Evolutionary conservation across 2,888 invertebrate genomes (phyloP), one percentile per base, ranked within the genome.

Genomic region (Ophioninae sp.): DNA sequence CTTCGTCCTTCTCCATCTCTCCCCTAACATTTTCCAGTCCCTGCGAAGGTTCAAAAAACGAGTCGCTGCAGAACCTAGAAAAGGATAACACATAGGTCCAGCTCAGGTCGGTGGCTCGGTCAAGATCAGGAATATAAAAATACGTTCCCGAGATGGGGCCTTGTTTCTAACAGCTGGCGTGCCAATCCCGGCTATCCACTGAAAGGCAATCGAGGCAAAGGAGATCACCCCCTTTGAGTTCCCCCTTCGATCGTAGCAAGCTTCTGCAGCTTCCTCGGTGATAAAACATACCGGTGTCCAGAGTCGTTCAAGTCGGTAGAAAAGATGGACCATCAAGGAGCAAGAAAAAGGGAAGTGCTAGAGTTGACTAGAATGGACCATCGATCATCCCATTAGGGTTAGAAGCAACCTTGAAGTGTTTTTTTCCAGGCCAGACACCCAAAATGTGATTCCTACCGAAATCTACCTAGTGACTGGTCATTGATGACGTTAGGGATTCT

Each of bases 91-190:
- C 65, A 73, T 37, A 68, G 79, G 76, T 81, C 74, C 59, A 85
- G 73, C 51, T 37, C 37, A 44, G 65, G 9, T 41, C n/a, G 69
- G 51, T 37, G 10, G 22, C 30, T 58, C 30, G 74, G 69, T 68
- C 64, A 56, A 73, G 75, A 84, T 75, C 76, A 71, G 59, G 80
- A 81, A 84, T 84, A 44, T 44, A 84, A 87, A 85, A 87, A 85
- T 81, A 86, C 79, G 82, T 82, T 76, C 64, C 73, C 30, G 64
- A 78, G 85, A 85, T 85, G 85, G 85, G 84, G 65, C 85, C 78
- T 68, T 83, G 85, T 85, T 84, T 85, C 84, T 72, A 82, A 85
- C 86, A 85, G 83, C 77, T 85, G 85, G 82, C 67, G 73, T 75
- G 71, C 30, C 81, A 68, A 30, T 23, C 69, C 56, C 61, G 65